Conservation (phyloP, 2,888 invertebrate genomes). For the Sminthurides aquaticus region DNA sequence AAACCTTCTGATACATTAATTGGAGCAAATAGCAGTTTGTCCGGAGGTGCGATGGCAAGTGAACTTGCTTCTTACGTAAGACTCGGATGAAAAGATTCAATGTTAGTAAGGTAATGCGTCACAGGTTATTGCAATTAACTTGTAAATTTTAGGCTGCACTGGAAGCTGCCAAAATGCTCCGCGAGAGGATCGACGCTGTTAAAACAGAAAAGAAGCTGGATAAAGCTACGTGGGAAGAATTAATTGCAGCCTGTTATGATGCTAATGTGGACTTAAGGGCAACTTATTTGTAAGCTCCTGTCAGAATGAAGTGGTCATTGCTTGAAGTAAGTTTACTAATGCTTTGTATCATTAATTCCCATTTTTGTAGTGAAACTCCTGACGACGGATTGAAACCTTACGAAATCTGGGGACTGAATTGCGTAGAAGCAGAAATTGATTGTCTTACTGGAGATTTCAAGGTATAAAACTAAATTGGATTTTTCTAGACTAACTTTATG, state of each 20-base stretch:
- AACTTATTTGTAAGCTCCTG: slow-evolving; percentile 47
- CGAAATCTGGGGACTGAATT: slow-evolving; percentile 46
- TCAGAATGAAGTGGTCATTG: not conserved
- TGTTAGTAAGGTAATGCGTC: too few species aligned
- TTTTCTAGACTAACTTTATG: not conserved
- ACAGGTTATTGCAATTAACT: slow-evolving; percentile 44
- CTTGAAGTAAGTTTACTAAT: not conserved
- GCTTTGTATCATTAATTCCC: not conserved
- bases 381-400: slow-evolving; percentile 43
- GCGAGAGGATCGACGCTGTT: slow-evolving; percentile 45
- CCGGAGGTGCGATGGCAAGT: slow-evolving; percentile 45
- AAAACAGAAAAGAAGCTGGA: slow-evolving; percentile 41
- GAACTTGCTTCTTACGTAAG: slow-evolving; percentile 46
- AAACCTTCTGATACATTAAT: slow-evolving; percentile 45
- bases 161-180: slow-evolving; percentile 45
- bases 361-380: slow-evolving; percentile 30
- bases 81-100: slow-evolving; percentile 35
- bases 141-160: slow-evolving; percentile 45
- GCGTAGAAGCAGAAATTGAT: slow-evolving; percentile 58
- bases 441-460: slow-evolving; percentile 49
- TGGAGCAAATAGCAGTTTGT: slow-evolving; percentile 45
- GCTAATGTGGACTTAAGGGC: slow-evolving; percentile 50
- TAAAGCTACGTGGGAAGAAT: slow-evolving; percentile 45
- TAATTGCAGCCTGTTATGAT: slow-evolving; percentile 45
- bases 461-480: slow-evolving; percentile 11